Evolutionary conservation across 2,797 vertebrate species (phyloP), one percentile per base, ranked within the genome.

Genomic region (Sciaenops ocellatus): DNA sequence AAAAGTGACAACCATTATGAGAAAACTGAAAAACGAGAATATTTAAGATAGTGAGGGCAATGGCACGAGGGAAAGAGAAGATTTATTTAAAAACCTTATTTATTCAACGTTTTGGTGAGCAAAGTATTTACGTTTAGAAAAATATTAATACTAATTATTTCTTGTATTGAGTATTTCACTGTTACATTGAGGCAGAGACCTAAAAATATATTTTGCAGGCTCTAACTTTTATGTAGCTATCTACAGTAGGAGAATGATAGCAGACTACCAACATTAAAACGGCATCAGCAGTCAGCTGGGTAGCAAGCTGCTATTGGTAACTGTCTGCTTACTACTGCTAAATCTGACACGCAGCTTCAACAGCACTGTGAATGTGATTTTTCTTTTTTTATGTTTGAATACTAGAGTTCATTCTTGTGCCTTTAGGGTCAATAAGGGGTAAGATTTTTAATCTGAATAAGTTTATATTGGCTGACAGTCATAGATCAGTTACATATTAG

Each of bases 261-360:
- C 52, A 78, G 69, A 78, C 17, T 66, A 66, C 42, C 63, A 50
- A 73, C 24, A 81, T 82, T 79, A 60, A 76, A 78, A 85, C 66
- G 34, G 12, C 74, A 69, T 41, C 61, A 85, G 73, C 76, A 78
- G n/a, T 64, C 59, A 79, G 50, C 38, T 79, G 52, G 57, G 56
- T 62, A 26, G 60, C 20, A 73, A 59, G 69, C 41, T 65, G 28
- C 59, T 66, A 54, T 56, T 48, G 59, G 3, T 55, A 54, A 66
- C 22, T 57, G 17, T 70, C 66, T 82, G 56, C 60, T 78, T 75
- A 71, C 22, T 66, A 30, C 48, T 68, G 61, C 42, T 67, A 62
- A 77, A 79, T 55, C 28, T 85, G 20, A 71, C 60, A 73, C 12
- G 41, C 1, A 20, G 20, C 55, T 73, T 69, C 41, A 63, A 20